These are phyloP conservation scores for Hyposmocoma kahamanoa DNA, from an alignment of 1,140 invertebrate species.

Conservation along the genomic window DNA sequence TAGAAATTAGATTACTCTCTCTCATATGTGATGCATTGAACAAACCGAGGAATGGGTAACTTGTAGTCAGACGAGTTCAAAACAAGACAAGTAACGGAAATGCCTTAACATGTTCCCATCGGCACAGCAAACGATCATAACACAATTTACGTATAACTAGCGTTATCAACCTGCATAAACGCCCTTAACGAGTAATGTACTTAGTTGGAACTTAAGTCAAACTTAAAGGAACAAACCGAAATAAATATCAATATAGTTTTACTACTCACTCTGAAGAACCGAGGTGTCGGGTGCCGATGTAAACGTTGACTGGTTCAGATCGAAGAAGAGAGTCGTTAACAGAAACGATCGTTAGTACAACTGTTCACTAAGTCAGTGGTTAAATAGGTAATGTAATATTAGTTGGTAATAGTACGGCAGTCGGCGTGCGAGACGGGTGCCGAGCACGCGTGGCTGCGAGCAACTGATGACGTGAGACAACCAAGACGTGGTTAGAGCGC, in stretches of 20 bases:
- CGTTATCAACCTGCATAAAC: too few species aligned
- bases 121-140: constrained; percentile 14
- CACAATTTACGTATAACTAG: too few species aligned
- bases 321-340: too few species aligned
- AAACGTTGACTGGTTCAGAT: too few species aligned
- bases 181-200: too few species aligned
- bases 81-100: constrained; percentile 60
- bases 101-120: constrained; percentile 33
- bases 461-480: constrained; percentile 55
- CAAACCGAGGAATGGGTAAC: constrained; percentile 24
- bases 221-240: too few species aligned
- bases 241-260: too few species aligned
- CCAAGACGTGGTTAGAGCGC: too few species aligned
- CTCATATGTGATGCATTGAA: constrained; percentile 7
- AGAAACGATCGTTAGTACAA: constrained; percentile 13
- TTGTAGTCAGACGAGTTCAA: constrained; percentile 55
- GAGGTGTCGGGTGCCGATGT: too few species aligned
- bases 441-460: constrained; percentile 21
- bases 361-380: constrained; percentile 21
- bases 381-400: constrained; percentile 28
- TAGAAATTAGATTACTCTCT: constrained; percentile 12
- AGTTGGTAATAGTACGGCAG: too few species aligned
- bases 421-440: constrained; percentile 22
- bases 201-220: too few species aligned
- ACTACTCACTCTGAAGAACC: too few species aligned